Evolutionary conservation across 2,797 vertebrate species (phyloP), one percentile per base, ranked within the genome.

Genomic region (Microctenopoma steveboyesi): DNA sequence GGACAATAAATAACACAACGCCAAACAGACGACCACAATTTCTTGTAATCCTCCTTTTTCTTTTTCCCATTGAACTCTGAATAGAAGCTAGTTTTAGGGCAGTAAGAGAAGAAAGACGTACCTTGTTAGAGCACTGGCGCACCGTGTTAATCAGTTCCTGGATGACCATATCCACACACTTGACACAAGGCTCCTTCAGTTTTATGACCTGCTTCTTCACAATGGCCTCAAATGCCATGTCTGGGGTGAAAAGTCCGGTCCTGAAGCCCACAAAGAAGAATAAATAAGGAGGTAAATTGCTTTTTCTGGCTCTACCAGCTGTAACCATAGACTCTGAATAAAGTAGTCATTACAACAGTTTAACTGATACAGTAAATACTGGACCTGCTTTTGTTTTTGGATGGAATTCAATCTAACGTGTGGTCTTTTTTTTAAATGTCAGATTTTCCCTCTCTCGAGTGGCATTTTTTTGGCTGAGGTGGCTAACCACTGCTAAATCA

Each of bases 151-250:
- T 97, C 81, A 98, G 92, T 64, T 98, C 97, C 76, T 97, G 96
- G 91, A 98, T 98, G 78, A 99, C 97, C 92, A 99, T 94, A 87
- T 98, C 97, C 78, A 98, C 96, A 28, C 97, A 98, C 91, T 99
- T 98, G 87, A 99, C 89, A 55, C 95, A 97, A 8, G 97, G 97
- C 71, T 92, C 95, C 91, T 98, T 98, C 83, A 99, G 92, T 84
- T 98, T 98, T 62, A 98, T 95, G 4, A 99, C 86, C 89, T 98
- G 97, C 83, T 99, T 99, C 92, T 99, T 99, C 78, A 99, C 97
- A 37, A 99, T 98, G 13, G 97, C 96, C 90, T 99, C 97, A 71
- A 99, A 99, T 0, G 97, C 97, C 96, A 98, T 97, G 84, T 99
- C 97, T 33, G 97, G 97, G 51, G 97, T 99, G 82, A 98, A 99